These are phyloP conservation scores for Troides helena DNA, from an alignment of 2,888 invertebrate genomes.

Conservation along the genomic window DNA sequence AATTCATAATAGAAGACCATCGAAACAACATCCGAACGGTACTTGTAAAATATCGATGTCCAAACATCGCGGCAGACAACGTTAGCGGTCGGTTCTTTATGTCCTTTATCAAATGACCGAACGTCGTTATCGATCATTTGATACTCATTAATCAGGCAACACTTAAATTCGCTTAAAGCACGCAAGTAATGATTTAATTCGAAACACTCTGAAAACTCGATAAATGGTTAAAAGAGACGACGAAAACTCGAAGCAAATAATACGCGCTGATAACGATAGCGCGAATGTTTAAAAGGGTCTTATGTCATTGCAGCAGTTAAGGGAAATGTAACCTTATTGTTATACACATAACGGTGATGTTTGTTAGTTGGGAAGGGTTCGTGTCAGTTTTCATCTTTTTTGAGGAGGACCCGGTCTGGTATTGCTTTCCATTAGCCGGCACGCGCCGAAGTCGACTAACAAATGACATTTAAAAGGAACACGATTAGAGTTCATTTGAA, in stretches of 20 bases:
- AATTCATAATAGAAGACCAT: constrained; percentile 77
- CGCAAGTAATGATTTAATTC: constrained; percentile 72
- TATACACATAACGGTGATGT: constrained; percentile 31
- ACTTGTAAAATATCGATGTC: constrained; percentile 46
- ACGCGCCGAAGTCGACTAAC: constrained; percentile 73
- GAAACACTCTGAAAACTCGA: constrained; percentile 63
- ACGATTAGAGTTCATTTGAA: constrained; percentile 68
- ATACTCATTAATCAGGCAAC: constrained; percentile 45
- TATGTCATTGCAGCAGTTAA: constrained; percentile 36
- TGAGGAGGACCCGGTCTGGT: constrained; percentile 58
- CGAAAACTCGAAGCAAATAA: constrained; percentile 65
- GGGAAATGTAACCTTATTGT: constrained; percentile 40
- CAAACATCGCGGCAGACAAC: constrained; percentile 23
- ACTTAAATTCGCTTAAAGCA: constrained; percentile 64
- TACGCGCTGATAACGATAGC: constrained; percentile 65
- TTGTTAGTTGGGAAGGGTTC: constrained; percentile 37
- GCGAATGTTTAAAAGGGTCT: constrained; percentile 46
- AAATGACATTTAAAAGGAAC: constrained; percentile 74
- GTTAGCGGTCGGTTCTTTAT: constrained; percentile 1
- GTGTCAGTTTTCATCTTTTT: constrained; percentile 59
- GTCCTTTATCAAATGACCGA: constrained; percentile 34
- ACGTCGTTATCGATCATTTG: constrained; percentile 47
- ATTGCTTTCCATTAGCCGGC: constrained; percentile 76
- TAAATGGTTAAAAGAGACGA: constrained; percentile 68
- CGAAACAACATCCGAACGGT: constrained; percentile 54